Evolutionary conservation across 2,888 invertebrate genomes (phyloP), one percentile per base, ranked within the genome.

Genomic region (Noctuana brunneofusca): DNA sequence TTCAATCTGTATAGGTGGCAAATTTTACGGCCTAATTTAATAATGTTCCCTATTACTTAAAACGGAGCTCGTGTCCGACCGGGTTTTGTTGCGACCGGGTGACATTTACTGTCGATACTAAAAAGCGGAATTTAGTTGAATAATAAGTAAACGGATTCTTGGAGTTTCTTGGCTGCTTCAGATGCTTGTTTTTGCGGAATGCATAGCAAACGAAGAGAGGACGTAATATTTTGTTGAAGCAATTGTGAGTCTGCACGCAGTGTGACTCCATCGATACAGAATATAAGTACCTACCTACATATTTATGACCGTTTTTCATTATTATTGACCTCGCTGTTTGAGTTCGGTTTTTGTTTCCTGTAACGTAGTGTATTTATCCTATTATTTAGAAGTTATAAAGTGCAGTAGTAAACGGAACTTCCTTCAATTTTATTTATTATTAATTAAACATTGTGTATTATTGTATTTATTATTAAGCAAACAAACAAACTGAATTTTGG

Each of bases 91-190:
- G 52, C 68, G 66, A 57, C 64, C 65, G 66, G 66, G 69, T 71
- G 76, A 78, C 78, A 69, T 80, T 79, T 78, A 79, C 77, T 78
- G 75, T 70, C 65, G 70, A 66, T 65, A 68, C 72, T 71, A 77
- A 83, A 84, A 83, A 78, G 74, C 71, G 69, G 74, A 76, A 76
- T 77, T 79, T 73, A 73, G 71, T 74, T 76, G 80, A 84, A 84
- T 83, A 69, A 68, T 72, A 68, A 72, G 81, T 80, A 80, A 76
- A 75, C 73, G 74, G 71, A 71, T 70, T 68, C 73, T 71, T 66
- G 60, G 75, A 70, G 73, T 68, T 72, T 69, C 69, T 66, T 68
- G 67, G 67, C 65, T 75, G 78, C 77, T 76, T 76, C 78, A 79
- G 75, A 80, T 79, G 80, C 68, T 65, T 71, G 79, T 85, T 87